A percentile compares a stretch with the other conserved stretches of the same genome.
phyloP scores from a whole-genome alignment of 2,888 invertebrate genomes.

The Rapana venosa region DNA sequence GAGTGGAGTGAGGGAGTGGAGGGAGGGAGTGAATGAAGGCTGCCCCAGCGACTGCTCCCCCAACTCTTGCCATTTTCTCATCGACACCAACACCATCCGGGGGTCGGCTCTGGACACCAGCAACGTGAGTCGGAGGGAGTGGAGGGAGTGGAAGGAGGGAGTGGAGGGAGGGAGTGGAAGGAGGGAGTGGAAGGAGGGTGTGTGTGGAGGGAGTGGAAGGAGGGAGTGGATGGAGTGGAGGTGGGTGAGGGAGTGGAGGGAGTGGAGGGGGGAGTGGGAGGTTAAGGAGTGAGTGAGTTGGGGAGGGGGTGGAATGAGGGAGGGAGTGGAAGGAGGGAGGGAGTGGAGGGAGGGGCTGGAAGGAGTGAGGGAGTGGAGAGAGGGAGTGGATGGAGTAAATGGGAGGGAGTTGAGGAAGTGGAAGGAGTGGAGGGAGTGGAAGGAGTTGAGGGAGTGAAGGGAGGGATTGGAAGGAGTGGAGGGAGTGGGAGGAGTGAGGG shows the following conservation, averaged over 20 bases:
- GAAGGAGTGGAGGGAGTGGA: background rate
- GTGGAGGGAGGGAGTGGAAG: too few relatives aligned
- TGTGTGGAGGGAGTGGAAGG: background rate
- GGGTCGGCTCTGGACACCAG: constrained; percentile 16
- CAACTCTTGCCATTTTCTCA: background rate
- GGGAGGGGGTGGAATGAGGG: background rate
- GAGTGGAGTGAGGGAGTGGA: background rate
- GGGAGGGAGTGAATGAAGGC: background rate
- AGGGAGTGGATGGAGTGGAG: background rate
- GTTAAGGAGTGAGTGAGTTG: background rate
- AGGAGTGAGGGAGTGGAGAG: background rate
- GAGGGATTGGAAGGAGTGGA: background rate
- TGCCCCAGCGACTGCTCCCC: constrained; percentile 23
- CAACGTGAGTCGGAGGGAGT: background rate
- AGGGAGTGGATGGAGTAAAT: background rate
- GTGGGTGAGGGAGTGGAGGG: background rate
- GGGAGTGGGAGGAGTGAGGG: background rate
- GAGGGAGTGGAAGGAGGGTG: background rate
- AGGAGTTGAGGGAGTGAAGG: background rate
- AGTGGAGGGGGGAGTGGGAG: too few relatives aligned
- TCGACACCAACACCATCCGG: constrained; percentile 12
- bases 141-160: background rate
- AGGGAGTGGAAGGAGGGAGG: background rate
- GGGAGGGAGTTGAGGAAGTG: too few relatives aligned
- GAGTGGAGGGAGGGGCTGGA: background rate